These are phyloP conservation scores for Mohoua ochrocephala DNA, from an alignment of 2,113 vertebrate genomes.

Conservation along the genomic window DNA sequence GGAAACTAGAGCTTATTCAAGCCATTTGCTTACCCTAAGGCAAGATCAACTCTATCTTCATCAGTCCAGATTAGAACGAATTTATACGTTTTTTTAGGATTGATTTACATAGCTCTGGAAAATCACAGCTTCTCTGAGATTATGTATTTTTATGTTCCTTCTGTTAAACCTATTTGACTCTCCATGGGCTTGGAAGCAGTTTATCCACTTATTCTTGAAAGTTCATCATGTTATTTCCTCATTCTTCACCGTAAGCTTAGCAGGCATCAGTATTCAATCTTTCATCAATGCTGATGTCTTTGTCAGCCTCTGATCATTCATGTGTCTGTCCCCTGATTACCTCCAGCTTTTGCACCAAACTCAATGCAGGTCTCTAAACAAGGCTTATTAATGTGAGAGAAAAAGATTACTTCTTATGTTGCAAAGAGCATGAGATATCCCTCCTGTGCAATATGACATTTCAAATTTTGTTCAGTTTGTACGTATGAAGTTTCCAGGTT, in stretches of 20 bases:
- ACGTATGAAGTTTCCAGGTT: not conserved
- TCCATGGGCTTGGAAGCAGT: not conserved
- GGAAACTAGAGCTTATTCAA: not conserved
- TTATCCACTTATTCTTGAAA: not conserved
- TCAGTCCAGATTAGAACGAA: not conserved
- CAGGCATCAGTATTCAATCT: not conserved
- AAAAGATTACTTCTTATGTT: not conserved
- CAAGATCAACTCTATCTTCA: not conserved
- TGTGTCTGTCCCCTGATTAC: not conserved
- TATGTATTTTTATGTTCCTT: not conserved
- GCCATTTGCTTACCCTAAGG: not conserved
- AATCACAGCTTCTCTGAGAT: not conserved
- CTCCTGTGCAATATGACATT: not conserved
- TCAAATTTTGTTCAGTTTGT: not conserved
- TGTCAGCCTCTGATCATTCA: not conserved
- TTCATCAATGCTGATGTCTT: not conserved
- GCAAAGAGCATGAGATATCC: not conserved
- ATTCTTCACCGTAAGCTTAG: not conserved
- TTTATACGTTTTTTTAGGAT: not conserved
- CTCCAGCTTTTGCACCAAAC: not conserved
- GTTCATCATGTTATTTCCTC: not conserved
- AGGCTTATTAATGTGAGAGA: not conserved
- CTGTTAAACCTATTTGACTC: not conserved
- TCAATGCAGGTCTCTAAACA: not conserved
- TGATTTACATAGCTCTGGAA: not conserved